phyloP scores from a whole-genome alignment of 64 coral and sea anemone species.

The Montipora cactus region DNA sequence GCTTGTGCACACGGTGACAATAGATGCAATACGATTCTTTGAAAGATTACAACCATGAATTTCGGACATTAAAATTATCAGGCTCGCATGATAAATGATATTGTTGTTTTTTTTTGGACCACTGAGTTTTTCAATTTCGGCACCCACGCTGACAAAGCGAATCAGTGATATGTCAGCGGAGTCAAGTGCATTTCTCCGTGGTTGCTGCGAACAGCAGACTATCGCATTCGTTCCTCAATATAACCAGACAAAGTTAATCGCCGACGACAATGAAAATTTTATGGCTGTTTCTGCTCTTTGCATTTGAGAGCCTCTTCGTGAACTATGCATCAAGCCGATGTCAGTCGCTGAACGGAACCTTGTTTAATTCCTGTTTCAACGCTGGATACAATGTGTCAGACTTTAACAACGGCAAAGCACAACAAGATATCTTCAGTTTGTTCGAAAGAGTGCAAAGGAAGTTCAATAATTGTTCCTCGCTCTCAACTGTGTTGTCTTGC shows the following conservation, averaged over 20 bases:
- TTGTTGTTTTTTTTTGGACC: not conserved
- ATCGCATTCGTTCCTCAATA: not conserved
- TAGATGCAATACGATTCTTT: not conserved
- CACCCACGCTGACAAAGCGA: not conserved
- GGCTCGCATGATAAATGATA: no score
- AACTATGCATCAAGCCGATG: slow-evolving; percentile 5
- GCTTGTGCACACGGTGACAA: no score
- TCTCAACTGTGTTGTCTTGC: slow-evolving; percentile 24
- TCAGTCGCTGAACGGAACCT: not conserved
- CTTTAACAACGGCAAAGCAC: not conserved
- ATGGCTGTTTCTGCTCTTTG: not conserved
- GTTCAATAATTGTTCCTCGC: slow-evolving; percentile 29
- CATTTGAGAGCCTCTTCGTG: not conserved
- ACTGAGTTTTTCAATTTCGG: not conserved
- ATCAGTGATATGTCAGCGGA: slow-evolving; percentile 39
- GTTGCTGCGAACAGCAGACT: not conserved
- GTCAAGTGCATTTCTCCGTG: not conserved
- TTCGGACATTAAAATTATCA: no score
- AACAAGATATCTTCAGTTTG: not conserved
- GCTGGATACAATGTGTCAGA: slow-evolving; percentile 5
- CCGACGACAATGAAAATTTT: not conserved
- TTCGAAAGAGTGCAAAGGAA: not conserved
- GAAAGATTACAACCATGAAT: not conserved
- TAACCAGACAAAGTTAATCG: not conserved
- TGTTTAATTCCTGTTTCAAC: not conserved